Base-by-base conservation (phyloP, 2,113 vertebrate species). In the Loxodonta africana region DNA sequence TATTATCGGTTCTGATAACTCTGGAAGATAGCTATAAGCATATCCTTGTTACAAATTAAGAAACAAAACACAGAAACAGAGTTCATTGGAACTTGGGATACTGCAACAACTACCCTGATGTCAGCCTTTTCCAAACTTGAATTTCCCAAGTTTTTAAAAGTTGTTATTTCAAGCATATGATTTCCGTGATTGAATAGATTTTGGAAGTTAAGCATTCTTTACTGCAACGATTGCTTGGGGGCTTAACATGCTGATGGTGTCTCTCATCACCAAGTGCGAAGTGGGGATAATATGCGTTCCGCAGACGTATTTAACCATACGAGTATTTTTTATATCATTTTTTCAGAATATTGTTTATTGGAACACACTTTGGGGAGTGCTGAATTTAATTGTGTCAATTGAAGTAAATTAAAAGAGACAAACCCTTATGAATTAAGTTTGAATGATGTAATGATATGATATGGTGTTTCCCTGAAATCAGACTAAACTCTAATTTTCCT, bases 281-380 rank as follows among this genome's bases (percentile, higher is more conserved):
- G 6, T 33, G 1, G 48, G 4, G 44, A n/a, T 65, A 69, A 63
- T 2, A 7, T n/a, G 15, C 48, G 44, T 65, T 76, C 44, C 8
- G 25, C 44, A 87, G 83, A 77, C 26, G 48, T 48, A 46, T 60
- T 94, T 76, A 10, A 33, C 7, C 33, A 80, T 30, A 69, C 25
- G 89, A 81, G 9, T 33, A 62, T 63, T 93, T 95, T 71, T 33
- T 91, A 76, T 51, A 5, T 44, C 46, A 69, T 57, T 81, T 93
- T 11, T 94, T 96, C 5, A 12, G 26, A 95, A 25, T 77, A 60
- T 5, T 86, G 14, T 63, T 95, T 90, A 62, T 21, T 60, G 17
- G 21, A 30, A 26, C 10, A 84, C 33, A 30, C n/a, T 71, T 84
- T 82, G 8, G 23, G 57, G 81, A 90, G 71, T 48, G 30, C 6